Base-by-base conservation (phyloP, 2,113 vertebrate species). In the Nicator chloris region DNA sequence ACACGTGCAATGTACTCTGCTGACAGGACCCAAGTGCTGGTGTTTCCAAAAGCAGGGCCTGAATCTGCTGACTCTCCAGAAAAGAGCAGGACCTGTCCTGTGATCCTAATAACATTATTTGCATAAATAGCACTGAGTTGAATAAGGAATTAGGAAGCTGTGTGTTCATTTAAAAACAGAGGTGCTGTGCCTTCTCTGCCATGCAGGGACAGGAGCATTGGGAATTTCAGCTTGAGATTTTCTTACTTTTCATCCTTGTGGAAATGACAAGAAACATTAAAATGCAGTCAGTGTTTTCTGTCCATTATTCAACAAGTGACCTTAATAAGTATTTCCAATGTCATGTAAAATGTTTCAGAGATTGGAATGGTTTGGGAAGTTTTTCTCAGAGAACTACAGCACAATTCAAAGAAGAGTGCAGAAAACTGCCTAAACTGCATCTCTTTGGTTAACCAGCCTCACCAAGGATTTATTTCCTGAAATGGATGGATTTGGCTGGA, bases 401-500 rank as follows among this genome's bases (percentile, higher is more conserved):
- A 77, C 27, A 78, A 64, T 82, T 84, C 47, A 75, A 87, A 47
- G 27, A 66, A 51, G 13, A 56, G 19, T 22, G 68, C 27, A 84
- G 51, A 50, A 71, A 87, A 54, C n/a, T 66, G 31, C 37, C 40
- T 63, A 10, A 87, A 82, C 47, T 68, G 44, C 61, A 54, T 56
- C 0, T 2, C 77, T 91, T 44, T 24, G 44, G 21, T 84, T 75
- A 91, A 77, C 50, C 15, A 75, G 11, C 35, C 45, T 90, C 15
- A 0, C 31, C 64, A 66, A 73, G 76, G 56, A 66, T 87, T 95
- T 71, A 68, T 50, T 91, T 70, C 56, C 70, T 75, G 56, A 82
- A 95, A 91, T 26, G 37, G 72, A 79, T 63, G 47, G 86, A 94
- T 96, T 92, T 92, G 71, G 49, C 56, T 79, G 95, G 84, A 89